These are phyloP conservation scores for Triplophysa dalaica DNA, from an alignment of 2,113 vertebrate genomes.

Conservation along the genomic window DNA sequence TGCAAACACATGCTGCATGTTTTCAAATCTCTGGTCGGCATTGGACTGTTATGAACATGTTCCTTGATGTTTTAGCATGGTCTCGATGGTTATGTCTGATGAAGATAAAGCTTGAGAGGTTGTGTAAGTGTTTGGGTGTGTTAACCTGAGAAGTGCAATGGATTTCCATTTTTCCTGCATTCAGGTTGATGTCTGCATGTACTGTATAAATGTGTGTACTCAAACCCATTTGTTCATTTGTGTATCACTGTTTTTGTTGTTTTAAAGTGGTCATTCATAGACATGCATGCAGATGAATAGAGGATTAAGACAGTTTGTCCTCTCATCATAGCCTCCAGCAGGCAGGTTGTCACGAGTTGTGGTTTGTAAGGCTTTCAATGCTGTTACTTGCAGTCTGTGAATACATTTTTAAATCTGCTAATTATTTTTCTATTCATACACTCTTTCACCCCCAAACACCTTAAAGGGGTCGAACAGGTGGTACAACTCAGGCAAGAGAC, in stretches of 20 bases:
- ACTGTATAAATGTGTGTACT: background rate
- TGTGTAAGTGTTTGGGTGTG: constrained; percentile 48
- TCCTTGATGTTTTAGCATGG: background rate
- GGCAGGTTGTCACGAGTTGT: constrained; percentile 39
- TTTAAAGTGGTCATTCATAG: background rate
- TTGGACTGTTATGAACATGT: constrained; percentile 9
- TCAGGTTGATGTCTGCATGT: background rate
- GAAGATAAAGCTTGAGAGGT: constrained; percentile 31
- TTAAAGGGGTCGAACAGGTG: too few species aligned
- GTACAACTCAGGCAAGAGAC: too few species aligned
- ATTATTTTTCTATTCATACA: constrained; percentile 1
- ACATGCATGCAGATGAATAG: constrained; percentile 23
- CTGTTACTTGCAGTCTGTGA: background rate
- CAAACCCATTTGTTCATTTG: background rate
- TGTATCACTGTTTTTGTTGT: background rate
- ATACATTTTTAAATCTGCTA: background rate
- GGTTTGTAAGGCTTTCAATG: background rate
- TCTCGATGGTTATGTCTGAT: constrained; percentile 13
- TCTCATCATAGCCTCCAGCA: constrained; percentile 25
- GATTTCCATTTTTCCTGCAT: background rate
- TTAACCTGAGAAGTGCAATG: background rate
- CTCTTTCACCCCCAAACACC: too few species aligned
- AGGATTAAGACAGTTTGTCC: constrained; percentile 28
- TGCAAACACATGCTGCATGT: constrained; percentile 10
- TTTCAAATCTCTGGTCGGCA: background rate